Evolutionary conservation across 23 tunicate species (phyloP), one percentile per base, ranked within the genome.

Genomic region (Halocynthia roretzi): DNA sequence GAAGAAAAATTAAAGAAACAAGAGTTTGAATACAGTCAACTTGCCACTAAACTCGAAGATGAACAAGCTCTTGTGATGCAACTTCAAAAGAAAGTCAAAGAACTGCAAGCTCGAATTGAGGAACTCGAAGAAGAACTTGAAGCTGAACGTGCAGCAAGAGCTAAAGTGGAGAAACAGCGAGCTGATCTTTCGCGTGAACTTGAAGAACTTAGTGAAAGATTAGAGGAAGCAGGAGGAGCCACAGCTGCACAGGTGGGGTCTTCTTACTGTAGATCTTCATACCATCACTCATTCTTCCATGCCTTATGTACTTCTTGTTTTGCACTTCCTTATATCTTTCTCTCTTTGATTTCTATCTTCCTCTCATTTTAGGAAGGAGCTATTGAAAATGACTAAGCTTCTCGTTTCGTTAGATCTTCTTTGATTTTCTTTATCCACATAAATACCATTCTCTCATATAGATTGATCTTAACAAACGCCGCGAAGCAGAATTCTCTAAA

Each of bases 41-140:
- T 95, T 54, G 83, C 93, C 10, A 83, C 89, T 6, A 85, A 83
- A 76, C 82, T 95, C 10, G 99, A 95, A 89, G 99, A 95, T 75
- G 99, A 95, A 65, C 99, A 95, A 76, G 89, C 89, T 58, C 88
- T 83, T 52, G 90, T 89, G 12, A 51, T 80, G 61, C 96, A 89
- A 81, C 86, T 95, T 15, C 93, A 87, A 60, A 89, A 87, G 83
- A 95, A 95, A 74, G 83, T 95, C 76, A 95, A 95, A 51, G 99
- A 95, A 68, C 83, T 95, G 7, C 99, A 95, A 71, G 95, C 80
- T 53, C 87, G 85, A 10, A 72, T 81, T 56, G 85, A 81, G 40
- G 85, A 81, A 50, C 80, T 81, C 49, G 85, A 81, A 73, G 85
- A 81, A 72, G 85, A 81, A 72, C 77, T 81, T 52, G 85, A 81